Conservation (phyloP, 2,797 vertebrate genomes). For the Spinus olivaceus region DNA sequence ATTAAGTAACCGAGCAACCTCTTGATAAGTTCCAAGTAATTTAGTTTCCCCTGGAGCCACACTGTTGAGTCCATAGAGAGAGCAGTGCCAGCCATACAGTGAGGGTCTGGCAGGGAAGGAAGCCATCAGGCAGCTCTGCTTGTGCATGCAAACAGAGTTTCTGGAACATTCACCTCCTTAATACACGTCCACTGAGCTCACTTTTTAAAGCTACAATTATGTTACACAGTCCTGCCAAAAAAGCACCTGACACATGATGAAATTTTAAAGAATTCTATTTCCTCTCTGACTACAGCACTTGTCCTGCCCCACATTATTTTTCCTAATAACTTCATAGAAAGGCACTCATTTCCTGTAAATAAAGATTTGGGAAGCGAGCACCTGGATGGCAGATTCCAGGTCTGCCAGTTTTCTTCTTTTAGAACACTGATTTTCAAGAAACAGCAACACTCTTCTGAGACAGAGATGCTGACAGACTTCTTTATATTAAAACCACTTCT, state of each 20-base stretch:
- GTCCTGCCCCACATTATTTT: neutral
- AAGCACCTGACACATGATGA: neutral
- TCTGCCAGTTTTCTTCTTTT: neutral
- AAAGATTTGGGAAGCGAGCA: neutral
- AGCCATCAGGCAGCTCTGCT: neutral
- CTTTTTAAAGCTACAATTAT: neutral
- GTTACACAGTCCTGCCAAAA: neutral
- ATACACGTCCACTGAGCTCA: neutral
- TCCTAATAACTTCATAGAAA: neutral
- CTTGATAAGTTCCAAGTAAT: slow-evolving; percentile 21
- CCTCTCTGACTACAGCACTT: neutral
- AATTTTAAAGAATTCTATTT: neutral
- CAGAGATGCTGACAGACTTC: neutral
- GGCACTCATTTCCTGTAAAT: neutral
- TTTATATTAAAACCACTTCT: neutral
- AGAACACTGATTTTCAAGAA: neutral
- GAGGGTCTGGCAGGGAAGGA: neutral
- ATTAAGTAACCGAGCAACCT: slow-evolving; percentile 3
- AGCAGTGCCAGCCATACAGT: neutral
- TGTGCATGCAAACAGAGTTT: neutral
- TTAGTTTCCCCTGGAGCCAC: neutral
- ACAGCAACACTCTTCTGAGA: neutral
- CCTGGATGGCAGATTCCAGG: neutral
- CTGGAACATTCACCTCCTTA: neutral
- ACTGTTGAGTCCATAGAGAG: neutral